Percentiles rank a stretch among this genome's conserved stretches.
Evolutionary conservation across 2,888 invertebrate genomes (phyloP).

Genomic region (Chironomus tentans): DNA sequence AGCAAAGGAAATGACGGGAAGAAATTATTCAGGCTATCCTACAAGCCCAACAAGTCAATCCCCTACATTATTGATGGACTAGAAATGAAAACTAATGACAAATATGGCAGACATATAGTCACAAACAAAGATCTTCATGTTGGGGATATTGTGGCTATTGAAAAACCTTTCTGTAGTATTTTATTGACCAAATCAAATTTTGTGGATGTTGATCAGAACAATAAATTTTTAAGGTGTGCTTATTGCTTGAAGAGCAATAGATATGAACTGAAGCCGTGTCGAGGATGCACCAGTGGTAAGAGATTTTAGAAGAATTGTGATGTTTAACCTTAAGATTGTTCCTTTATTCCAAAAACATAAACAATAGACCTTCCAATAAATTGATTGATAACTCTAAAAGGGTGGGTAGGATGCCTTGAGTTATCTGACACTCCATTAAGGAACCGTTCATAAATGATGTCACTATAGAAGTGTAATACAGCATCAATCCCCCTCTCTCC

Average conservation of each 20-base stretch:
- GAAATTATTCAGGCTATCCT: constrained; percentile 27
- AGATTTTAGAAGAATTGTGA: too few relatives aligned
- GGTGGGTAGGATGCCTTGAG: too few relatives aligned
- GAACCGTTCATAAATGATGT: too few relatives aligned
- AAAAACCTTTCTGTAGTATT: constrained; percentile 55
- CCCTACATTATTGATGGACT: constrained; percentile 56
- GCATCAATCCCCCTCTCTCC: too few relatives aligned
- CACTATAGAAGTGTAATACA: too few relatives aligned
- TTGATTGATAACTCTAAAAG: too few relatives aligned
- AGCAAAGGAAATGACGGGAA: background rate
- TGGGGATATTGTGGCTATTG: constrained; percentile 11
- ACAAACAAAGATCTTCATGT: constrained; percentile 57
- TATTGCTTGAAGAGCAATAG: constrained; percentile 39
- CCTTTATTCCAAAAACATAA: too few relatives aligned
- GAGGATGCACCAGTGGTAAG: background rate
- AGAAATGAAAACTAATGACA: constrained; percentile 46
- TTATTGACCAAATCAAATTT: constrained; percentile 68
- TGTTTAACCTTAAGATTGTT: too few relatives aligned
- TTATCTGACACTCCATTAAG: too few relatives aligned
- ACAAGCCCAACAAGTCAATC: constrained; percentile 38
- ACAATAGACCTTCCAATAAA: too few relatives aligned
- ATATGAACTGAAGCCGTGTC: constrained; percentile 32
- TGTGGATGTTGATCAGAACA: constrained; percentile 42
- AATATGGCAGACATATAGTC: constrained; percentile 61
- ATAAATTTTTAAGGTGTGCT: constrained; percentile 40